A percentile compares a stretch with the other conserved stretches of the same genome.
phyloP scores from a whole-genome alignment of 2,888 invertebrate species.

The Leptogaster cylindrica region DNA sequence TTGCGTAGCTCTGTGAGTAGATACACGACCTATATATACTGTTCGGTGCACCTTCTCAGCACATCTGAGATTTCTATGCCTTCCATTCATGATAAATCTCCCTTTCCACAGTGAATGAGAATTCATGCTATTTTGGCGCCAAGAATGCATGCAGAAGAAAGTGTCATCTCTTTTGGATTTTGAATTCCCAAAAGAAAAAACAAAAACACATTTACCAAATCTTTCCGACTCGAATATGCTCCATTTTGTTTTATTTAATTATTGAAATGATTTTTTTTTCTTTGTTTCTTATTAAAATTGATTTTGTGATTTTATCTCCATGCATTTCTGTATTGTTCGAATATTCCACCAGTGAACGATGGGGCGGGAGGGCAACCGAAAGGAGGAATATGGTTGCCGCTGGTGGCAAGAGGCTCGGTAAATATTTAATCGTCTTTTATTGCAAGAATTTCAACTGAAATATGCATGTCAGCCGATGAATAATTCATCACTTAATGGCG shows the following conservation, averaged over 20 bases:
- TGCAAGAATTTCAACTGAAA: slow-evolving; percentile 60
- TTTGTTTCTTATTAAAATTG: no score
- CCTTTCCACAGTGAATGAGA: slow-evolving; percentile 17
- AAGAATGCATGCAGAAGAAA: neutral
- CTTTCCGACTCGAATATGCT: no score
- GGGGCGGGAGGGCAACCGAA: neutral
- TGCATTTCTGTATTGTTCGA: slow-evolving; percentile 40
- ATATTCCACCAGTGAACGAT: slow-evolving; percentile 1
- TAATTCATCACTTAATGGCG: slow-evolving; percentile 59
- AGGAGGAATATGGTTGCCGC: slow-evolving; percentile 18
- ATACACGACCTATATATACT: slow-evolving; percentile 27
- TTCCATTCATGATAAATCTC: slow-evolving; percentile 36
- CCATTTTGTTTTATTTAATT: no score
- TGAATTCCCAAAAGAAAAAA: no score
- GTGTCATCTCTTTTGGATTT: slow-evolving; percentile 9
- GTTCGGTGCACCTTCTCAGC: slow-evolving; percentile 19
- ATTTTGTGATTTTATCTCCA: slow-evolving; percentile 13
- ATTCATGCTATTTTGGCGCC: slow-evolving; percentile 33
- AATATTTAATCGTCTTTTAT: slow-evolving; percentile 61
- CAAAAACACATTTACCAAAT: no score
- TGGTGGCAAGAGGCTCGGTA: slow-evolving; percentile 48
- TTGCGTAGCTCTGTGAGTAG: slow-evolving; percentile 31
- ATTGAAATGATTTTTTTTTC: no score
- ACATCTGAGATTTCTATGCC: slow-evolving; percentile 36
- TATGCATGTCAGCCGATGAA: slow-evolving; percentile 60